These are phyloP conservation scores for Danio choprae DNA, from an alignment of 2,797 vertebrate genomes.

Conservation along the genomic window DNA sequence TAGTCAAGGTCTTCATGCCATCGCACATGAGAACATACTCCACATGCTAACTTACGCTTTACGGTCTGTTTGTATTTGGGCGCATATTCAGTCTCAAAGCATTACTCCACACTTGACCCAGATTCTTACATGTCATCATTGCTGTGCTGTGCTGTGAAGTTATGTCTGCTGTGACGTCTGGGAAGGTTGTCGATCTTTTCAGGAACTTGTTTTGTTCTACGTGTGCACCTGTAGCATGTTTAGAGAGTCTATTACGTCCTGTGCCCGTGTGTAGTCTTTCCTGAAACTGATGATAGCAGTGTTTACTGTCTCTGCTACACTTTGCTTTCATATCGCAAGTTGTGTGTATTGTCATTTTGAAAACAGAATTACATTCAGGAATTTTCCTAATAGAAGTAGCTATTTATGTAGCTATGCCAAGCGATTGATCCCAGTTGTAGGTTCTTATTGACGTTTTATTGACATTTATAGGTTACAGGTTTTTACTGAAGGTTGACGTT, in stretches of 20 bases:
- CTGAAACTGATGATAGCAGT: background rate
- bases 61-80: constrained; percentile 1
- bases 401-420: too few relatives aligned
- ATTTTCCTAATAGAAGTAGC: too few relatives aligned
- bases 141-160: background rate
- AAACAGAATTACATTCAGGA: too few relatives aligned
- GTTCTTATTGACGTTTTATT: too few relatives aligned
- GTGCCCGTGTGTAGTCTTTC: constrained; percentile 25
- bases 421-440: too few relatives aligned
- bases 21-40: constrained; percentile 35
- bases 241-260: background rate
- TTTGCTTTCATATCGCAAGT: background rate
- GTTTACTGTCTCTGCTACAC: background rate
- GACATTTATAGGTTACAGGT: too few relatives aligned
- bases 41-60: background rate
- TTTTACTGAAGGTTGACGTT: too few relatives aligned
- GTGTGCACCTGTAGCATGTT: background rate
- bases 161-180: constrained; percentile 20
- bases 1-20: constrained; percentile 52
- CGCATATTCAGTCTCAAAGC: constrained; percentile 24
- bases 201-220: background rate
- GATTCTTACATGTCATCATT: constrained; percentile 12
- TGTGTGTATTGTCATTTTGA: background rate
- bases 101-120: background rate
- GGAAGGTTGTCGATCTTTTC: background rate